Evolutionary conservation across 2,113 vertebrate species (phyloP).

Genomic region (Melanotaenia duboulayi): DNA sequence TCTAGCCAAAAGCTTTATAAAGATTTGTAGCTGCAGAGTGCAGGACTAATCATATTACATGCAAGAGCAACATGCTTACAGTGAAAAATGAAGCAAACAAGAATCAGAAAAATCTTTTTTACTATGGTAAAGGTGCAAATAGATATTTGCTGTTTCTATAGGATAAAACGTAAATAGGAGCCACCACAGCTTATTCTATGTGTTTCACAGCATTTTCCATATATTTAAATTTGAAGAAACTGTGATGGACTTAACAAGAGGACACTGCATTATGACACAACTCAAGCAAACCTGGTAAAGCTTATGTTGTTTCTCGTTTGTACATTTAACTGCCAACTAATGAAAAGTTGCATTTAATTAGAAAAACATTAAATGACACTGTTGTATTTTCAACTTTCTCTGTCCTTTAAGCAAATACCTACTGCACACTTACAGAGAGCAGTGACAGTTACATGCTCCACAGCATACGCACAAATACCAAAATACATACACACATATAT

Average conservation of each 20-base stretch:
- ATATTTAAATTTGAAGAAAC: conserved; percentile 2
- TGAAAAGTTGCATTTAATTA: conserved; percentile 5
- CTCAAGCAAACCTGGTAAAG: conserved; percentile 29
- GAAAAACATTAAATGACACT: conserved; percentile 1
- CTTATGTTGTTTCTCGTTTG: conserved; percentile 12
- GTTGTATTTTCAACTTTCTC: neutral
- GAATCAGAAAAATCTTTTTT: too few species aligned
- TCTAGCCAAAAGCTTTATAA: too few species aligned
- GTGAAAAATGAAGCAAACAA: too few species aligned
- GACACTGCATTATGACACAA: conserved; percentile 11
- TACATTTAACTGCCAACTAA: conserved; percentile 14
- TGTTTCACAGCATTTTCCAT: neutral
- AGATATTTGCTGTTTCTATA: too few species aligned
- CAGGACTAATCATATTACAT: too few species aligned
- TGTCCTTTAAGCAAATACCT: conserved; percentile 16
- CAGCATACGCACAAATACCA: conserved; percentile 31
- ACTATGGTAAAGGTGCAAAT: too few species aligned
- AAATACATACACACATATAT: conserved; percentile 47
- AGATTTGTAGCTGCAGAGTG: too few species aligned
- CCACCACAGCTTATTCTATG: neutral
- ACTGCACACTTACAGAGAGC: conserved; percentile 42
- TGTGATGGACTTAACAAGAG: neutral
- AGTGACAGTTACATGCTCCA: conserved; percentile 32
- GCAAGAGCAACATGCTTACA: too few species aligned
- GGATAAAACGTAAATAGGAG: too few species aligned